These are phyloP conservation scores for Scaptomyza polygonia DNA, from an alignment of 2,888 invertebrate genomes.

Conservation along the genomic window DNA sequence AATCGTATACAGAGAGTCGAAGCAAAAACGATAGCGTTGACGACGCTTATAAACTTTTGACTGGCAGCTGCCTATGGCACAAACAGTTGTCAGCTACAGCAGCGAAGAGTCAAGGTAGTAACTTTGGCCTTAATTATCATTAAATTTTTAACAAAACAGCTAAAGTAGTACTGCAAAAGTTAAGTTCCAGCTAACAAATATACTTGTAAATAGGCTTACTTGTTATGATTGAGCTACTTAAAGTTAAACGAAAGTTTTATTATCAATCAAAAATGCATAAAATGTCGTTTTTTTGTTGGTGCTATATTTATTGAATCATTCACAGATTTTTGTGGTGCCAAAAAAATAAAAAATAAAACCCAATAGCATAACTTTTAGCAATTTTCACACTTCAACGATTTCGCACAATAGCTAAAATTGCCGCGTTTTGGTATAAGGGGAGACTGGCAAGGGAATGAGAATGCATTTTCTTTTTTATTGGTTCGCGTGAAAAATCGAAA, in stretches of 20 bases:
- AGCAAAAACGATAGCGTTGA: slow-evolving; percentile 33
- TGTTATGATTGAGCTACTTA: not conserved
- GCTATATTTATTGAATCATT: slow-evolving; percentile 19
- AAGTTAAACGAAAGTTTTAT: no score
- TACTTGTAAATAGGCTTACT: not conserved
- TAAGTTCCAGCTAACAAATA: not conserved
- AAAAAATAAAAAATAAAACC: slow-evolving; percentile 13
- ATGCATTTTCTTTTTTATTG: slow-evolving; percentile 34
- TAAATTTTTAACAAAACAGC: slow-evolving; percentile 4
- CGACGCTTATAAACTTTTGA: slow-evolving; percentile 40
- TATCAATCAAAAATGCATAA: slow-evolving; percentile 5
- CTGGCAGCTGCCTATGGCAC: slow-evolving; percentile 52
- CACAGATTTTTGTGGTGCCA: slow-evolving; percentile 23
- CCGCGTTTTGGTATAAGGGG: slow-evolving; percentile 12
- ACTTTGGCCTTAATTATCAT: slow-evolving; percentile 15
- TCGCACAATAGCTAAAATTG: slow-evolving; percentile 50
- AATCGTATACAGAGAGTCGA: slow-evolving; percentile 45
- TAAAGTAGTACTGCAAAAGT: no score
- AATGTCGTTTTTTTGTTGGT: not conserved
- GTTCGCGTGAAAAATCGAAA: slow-evolving; percentile 43
- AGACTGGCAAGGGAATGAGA: not conserved
- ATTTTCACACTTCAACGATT: slow-evolving; percentile 59
- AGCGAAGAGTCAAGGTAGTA: slow-evolving; percentile 15
- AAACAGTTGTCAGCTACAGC: slow-evolving; percentile 51
- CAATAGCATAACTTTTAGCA: slow-evolving; percentile 53